These are phyloP conservation scores for Chromobotia macracanthus DNA, from an alignment of 2,797 vertebrate genomes.

Conservation along the genomic window DNA sequence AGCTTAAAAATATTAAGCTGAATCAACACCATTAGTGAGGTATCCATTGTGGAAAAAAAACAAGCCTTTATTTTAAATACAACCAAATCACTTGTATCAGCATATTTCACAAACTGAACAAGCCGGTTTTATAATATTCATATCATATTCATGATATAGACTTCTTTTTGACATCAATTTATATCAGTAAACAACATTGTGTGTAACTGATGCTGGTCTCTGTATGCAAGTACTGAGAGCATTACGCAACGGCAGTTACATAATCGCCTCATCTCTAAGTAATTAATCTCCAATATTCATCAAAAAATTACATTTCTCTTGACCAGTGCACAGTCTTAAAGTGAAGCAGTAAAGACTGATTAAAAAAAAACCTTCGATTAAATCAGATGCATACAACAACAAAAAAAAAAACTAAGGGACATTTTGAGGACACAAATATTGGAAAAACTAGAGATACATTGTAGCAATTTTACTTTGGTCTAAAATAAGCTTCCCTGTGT, in stretches of 20 bases:
- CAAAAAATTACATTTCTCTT: conserved; percentile 13
- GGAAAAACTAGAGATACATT: conserved; percentile 16
- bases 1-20: background rate
- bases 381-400: conserved; percentile 52
- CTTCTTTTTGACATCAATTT: conserved; percentile 65
- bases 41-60: conserved; percentile 60
- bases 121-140: conserved; percentile 83
- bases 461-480: conserved; percentile 44
- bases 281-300: conserved; percentile 73
- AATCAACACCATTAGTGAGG: background rate
- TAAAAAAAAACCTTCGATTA: conserved; percentile 73
- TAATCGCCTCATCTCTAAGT: conserved; percentile 73
- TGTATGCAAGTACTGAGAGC: conserved; percentile 76
- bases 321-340: conserved; percentile 83
- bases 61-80: conserved; percentile 91
- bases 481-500: conserved; percentile 2
- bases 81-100: conserved; percentile 83
- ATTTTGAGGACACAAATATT: background rate
- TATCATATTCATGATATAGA: conserved; percentile 74
- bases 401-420: background rate
- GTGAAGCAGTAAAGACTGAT: conserved; percentile 76
- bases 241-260: conserved; percentile 55
- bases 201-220: conserved; percentile 91
- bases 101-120: conserved; percentile 78
- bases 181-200: conserved; percentile 76